Percentiles rank a stretch among this genome's conserved stretches.
Evolutionary conservation across 2,888 invertebrate genomes (phyloP).

Genomic region (Cheilosia pagana): DNA sequence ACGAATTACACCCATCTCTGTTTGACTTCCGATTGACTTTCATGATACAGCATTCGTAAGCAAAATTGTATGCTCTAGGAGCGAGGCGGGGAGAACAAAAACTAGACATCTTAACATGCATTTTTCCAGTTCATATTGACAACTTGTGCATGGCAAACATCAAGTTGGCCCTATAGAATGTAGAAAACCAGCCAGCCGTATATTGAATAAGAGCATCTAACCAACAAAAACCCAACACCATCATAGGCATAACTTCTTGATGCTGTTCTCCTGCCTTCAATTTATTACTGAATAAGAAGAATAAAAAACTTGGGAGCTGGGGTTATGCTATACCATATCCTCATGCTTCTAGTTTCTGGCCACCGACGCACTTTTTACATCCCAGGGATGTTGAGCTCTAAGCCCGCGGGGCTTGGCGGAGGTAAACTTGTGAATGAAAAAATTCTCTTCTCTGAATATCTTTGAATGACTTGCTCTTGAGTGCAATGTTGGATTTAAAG

Average conservation of each 20-base stretch:
- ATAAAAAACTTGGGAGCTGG: conserved; percentile 2
- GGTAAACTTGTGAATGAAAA: conserved; percentile 10
- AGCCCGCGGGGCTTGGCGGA: background rate
- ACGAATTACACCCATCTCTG: no score
- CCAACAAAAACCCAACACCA: conserved; percentile 49
- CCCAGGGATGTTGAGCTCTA: background rate
- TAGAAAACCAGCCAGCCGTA: conserved; percentile 41
- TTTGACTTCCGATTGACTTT: no score
- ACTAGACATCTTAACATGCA: conserved; percentile 56
- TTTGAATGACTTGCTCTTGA: conserved; percentile 42
- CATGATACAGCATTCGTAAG: no score
- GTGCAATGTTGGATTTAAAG: conserved; percentile 71
- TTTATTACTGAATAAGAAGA: conserved; percentile 53
- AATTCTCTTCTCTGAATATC: conserved; percentile 22
- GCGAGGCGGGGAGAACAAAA: background rate
- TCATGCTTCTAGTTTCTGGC: conserved; percentile 18
- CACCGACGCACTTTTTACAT: conserved; percentile 50
- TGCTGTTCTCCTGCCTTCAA: conserved; percentile 60
- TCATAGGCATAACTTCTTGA: conserved; percentile 65
- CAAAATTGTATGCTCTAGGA: no score
- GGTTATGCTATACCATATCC: conserved; percentile 1
- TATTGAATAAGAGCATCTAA: conserved; percentile 39
- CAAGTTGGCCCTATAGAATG: conserved; percentile 54
- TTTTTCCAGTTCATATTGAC: conserved; percentile 44
- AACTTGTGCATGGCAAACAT: conserved; percentile 63